Conservation (phyloP, 2,888 invertebrate species). For the Stenodema calcarata region DNA sequence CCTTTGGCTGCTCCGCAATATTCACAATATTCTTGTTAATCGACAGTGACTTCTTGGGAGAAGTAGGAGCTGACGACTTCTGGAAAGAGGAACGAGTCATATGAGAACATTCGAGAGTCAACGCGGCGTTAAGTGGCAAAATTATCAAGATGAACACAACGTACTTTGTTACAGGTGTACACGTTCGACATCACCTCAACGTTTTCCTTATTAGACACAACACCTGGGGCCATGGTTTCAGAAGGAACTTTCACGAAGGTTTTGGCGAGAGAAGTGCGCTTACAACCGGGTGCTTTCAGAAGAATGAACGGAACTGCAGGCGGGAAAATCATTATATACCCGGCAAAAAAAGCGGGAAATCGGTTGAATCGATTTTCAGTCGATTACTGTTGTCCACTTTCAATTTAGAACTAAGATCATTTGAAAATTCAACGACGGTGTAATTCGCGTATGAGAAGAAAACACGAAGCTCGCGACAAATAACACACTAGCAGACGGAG, state of each 20-base stretch:
- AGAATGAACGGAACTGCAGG: neutral
- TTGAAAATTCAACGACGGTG: neutral
- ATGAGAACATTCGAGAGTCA: neutral
- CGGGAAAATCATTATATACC: conserved; percentile 10
- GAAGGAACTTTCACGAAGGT: neutral
- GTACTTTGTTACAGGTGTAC: neutral
- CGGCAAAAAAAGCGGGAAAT: conserved; percentile 15
- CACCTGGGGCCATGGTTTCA: neutral
- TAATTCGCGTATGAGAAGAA: neutral
- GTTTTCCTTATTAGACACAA: conserved; percentile 34
- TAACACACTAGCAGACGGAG: neutral
- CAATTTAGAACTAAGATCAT: neutral
- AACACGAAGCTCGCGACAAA: neutral
- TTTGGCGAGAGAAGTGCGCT: neutral
- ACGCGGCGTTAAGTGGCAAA: neutral
- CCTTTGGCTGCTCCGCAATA: conserved; percentile 19
- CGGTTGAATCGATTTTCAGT: neutral
- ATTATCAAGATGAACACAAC: neutral
- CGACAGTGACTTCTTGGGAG: neutral
- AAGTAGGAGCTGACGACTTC: neutral
- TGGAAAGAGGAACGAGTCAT: too few species aligned
- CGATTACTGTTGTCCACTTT: neutral
- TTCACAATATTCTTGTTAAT: conserved; percentile 32
- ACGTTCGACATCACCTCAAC: neutral
- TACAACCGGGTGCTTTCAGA: neutral